Conservation (phyloP, 1,140 invertebrate species). For the Teleogryllus occipitalis region DNA sequence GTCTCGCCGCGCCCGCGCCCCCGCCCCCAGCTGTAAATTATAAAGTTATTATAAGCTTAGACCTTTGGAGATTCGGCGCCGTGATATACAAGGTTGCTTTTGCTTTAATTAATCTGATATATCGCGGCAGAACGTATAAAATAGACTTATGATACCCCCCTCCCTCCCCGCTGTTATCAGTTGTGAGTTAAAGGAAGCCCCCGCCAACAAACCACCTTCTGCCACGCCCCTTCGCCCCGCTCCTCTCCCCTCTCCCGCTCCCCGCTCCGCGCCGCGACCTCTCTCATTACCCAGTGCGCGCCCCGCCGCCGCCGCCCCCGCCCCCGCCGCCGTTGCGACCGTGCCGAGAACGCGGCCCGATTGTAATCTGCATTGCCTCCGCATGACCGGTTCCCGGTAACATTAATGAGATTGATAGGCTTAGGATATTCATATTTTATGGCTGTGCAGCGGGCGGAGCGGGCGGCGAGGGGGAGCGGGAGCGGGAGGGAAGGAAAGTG, state of each 20-base stretch:
- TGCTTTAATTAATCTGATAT: slow-evolving; percentile 18
- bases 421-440: slow-evolving; percentile 17
- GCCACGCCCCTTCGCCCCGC: background rate
- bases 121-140: slow-evolving; percentile 2
- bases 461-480: slow-evolving; percentile 9
- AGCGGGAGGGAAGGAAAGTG: background rate
- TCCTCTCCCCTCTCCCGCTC: background rate
- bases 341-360: background rate
- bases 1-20: no score
- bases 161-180: slow-evolving; percentile 15
- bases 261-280: background rate
- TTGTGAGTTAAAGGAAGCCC: slow-evolving; percentile 15
- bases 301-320: background rate
- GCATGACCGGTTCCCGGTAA: slow-evolving; percentile 14
- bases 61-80: slow-evolving; percentile 7
- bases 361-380: slow-evolving; percentile 13
- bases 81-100: slow-evolving; percentile 14
- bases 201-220: slow-evolving; percentile 1
- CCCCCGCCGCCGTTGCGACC: background rate
- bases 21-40: slow-evolving; percentile 13
- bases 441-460: background rate
- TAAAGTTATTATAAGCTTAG: slow-evolving; percentile 17
- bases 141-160: slow-evolving; percentile 14
- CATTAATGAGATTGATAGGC: slow-evolving; percentile 18
- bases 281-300: background rate